Base-by-base conservation (phyloP, 2,888 invertebrate genomes). In the Exocentrus adspersus region DNA sequence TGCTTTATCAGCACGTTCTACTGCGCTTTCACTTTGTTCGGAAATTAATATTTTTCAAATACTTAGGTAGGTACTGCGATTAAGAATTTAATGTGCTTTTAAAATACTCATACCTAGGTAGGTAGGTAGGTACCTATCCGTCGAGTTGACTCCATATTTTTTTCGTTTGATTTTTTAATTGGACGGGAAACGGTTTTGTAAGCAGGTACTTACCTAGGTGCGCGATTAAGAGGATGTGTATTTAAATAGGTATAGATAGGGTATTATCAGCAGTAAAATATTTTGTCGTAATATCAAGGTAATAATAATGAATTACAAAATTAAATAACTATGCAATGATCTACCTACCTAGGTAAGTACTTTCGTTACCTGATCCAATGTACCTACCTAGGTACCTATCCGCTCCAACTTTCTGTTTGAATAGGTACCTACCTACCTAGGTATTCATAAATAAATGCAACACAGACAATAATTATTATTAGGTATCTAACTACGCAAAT, bases 341-440 rank as follows among this genome's bases (percentile, higher is more conserved):
- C 10, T n/a, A n/a, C n/a, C n/a, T n/a, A n/a, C n/a, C n/a, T n/a
- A n/a, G n/a, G n/a, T n/a, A n/a, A n/a, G n/a, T 20, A 62, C 60
- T 63, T 63, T 63, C 59, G 37, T 60, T 60, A 58, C 19, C 20
- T 32, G 45, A 28, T 42, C 46, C 32, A 17, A 43, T 24, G 28
- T 57, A n/a, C n/a, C n/a, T n/a, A n/a, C n/a, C n/a, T n/a, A n/a
- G n/a, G n/a, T n/a, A n/a, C n/a, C n/a, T n/a, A 42, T 60, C 30
- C 43, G 43, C 45, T 24, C 41, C 50, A 43, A 41, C 62, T 58
- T 62, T 62, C 62, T 37, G 58, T 58, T 51, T n/a, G n/a, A n/a
- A n/a, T n/a, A n/a, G n/a, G n/a, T n/a, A n/a, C n/a, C n/a, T n/a
- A n/a, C n/a, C n/a, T n/a, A n/a, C n/a, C n/a, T n/a, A n/a, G n/a